Base-by-base conservation (phyloP, 1,140 invertebrate species). In the Spodoptera litura region DNA sequence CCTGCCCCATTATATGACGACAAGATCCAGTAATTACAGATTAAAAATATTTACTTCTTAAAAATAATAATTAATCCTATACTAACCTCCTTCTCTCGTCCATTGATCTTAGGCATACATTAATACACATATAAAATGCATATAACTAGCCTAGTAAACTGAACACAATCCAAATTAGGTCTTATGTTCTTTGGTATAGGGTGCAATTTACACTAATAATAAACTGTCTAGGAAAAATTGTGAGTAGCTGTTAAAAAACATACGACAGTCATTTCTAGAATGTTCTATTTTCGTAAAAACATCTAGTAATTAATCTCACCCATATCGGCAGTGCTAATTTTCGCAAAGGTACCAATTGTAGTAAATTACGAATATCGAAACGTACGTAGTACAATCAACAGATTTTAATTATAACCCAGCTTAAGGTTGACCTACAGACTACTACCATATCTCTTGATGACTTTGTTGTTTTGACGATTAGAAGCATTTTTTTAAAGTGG, bases 81-180 rank as follows among this genome's bases (percentile, higher is more conserved):
- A 52, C 64, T 53, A 68, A 68, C 64, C 64, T 68, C 64, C 64
- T 52, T 27, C 13, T 13, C 58, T 53, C 20, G 9, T 53, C 4
- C 25, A 12, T 8, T 31, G 25, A 31, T 64, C 73, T 68, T 73
- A 83, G 83, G 85, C 86, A 72, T 87, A 88, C 15, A 80, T 83
- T 86, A 83, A 87, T 88, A 91, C 88, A 92, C 88, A 90, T 78
- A 80, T 49, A 58, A 13, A 83, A 90, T 91, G 91, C 77, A 87
- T 89, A 92, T 87, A 92, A 88, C 72, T 91, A 91, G 89, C 89
- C 91, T 84, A 79, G 31, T 31, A n/a, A 62, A 35, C 6, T 62
- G 27, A 75, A 64, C 73, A 62, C 38, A 51, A 56, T 59, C 55
- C 15, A 64, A 15, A 64, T 53, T 53, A 75, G 58, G 58, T 62